phyloP scores from a whole-genome alignment of 2,113 vertebrate genomes.

The Scomber japonicus region DNA sequence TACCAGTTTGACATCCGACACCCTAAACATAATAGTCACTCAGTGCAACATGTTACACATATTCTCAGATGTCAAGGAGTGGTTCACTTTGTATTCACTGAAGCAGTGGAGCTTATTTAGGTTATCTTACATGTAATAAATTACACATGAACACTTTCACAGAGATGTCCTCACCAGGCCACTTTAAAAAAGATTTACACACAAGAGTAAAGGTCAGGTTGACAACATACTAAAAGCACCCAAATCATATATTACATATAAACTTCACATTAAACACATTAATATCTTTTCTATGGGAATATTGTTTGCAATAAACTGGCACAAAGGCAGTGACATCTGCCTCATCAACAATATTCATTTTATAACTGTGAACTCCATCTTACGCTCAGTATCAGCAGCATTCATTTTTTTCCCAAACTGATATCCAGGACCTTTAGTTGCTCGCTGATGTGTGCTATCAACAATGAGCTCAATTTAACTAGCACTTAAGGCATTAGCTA shows the following conservation, averaged over 20 bases:
- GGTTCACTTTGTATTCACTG: neutral
- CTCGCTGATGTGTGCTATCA: neutral
- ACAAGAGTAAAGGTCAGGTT: conserved; percentile 2
- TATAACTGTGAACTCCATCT: neutral
- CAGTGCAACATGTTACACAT: neutral
- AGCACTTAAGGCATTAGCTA: conserved; percentile 10
- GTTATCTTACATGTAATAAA: conserved; percentile 25
- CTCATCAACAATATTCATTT: neutral
- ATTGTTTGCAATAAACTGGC: neutral
- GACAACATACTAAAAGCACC: neutral
- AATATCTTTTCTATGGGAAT: conserved; percentile 9
- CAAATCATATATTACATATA: neutral
- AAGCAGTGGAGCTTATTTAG: conserved; percentile 8
- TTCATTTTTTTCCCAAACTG: neutral
- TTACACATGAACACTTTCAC: conserved; percentile 9
- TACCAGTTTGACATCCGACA: neutral
- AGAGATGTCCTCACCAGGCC: neutral
- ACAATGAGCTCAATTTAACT: neutral
- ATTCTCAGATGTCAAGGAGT: neutral
- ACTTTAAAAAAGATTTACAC: conserved; percentile 1
- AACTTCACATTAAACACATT: neutral
- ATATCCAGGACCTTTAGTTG: neutral
- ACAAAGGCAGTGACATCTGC: neutral
- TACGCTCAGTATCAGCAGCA: neutral
- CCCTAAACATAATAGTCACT: neutral